A percentile compares a stretch with the other conserved stretches of the same genome.
Evolutionary conservation across 2,113 vertebrate species (phyloP).

Genomic region (Collichthys lucidus): DNA sequence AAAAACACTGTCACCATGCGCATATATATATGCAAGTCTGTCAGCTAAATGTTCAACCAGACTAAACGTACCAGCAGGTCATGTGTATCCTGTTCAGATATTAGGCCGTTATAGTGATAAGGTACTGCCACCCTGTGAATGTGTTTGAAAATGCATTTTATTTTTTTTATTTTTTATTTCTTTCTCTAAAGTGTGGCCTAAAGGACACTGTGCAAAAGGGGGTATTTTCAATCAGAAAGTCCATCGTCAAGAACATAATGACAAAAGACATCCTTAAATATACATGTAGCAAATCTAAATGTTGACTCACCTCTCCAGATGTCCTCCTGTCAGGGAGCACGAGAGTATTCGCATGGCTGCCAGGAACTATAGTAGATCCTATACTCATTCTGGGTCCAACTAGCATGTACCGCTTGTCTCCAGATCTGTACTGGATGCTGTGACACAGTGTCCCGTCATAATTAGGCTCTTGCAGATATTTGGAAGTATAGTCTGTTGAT

Average conservation of each 20-base stretch:
- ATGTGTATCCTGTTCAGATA: background rate
- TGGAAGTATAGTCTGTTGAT: background rate
- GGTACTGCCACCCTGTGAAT: conserved; percentile 64
- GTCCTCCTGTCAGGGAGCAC: conserved; percentile 69
- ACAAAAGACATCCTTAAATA: accelerated
- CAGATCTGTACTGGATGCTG: conserved; percentile 35
- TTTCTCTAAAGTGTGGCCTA: background rate
- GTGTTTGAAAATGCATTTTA: background rate
- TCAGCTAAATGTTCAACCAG: background rate
- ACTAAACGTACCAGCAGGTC: background rate
- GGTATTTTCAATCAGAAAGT: background rate
- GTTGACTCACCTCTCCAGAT: conserved; percentile 66
- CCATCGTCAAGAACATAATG: background rate
- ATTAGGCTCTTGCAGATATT: background rate
- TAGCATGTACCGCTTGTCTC: conserved; percentile 80
- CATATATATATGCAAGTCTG: background rate
- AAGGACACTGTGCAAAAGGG: background rate
- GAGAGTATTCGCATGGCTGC: conserved; percentile 75
- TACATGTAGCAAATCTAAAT: background rate
- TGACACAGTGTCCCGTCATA: conserved; percentile 10
- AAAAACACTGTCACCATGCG: background rate
- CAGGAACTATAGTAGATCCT: conserved; percentile 72
- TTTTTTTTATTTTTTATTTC: no score
- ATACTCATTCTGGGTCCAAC: conserved; percentile 81
- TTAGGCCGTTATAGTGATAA: conserved; percentile 18